These are phyloP conservation scores for Nasonovia ribisnigri DNA, from an alignment of 2,888 invertebrate genomes.

Conservation along the genomic window DNA sequence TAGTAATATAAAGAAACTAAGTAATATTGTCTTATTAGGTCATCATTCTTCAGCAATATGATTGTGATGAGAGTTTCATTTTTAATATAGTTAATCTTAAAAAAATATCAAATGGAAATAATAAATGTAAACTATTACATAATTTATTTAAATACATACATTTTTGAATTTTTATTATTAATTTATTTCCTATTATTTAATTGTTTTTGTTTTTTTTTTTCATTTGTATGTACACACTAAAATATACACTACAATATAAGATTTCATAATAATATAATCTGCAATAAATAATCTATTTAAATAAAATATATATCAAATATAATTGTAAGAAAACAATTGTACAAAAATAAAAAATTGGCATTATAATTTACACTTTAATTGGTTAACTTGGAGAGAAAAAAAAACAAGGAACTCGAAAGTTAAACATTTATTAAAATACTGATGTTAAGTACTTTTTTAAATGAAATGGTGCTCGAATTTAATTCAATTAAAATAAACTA, in stretches of 20 bases:
- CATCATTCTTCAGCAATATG: no score
- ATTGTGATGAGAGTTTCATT: not conserved
- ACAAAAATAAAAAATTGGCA: slow-evolving; percentile 11
- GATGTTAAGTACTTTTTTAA: not conserved
- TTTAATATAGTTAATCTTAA: not conserved
- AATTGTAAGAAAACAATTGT: not conserved
- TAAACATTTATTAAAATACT: not conserved
- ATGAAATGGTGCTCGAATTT: not conserved
- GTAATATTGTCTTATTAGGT: not conserved
- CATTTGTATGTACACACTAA: not conserved
- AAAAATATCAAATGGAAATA: not conserved
- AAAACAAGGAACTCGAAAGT: not conserved
- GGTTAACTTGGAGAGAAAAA: not conserved
- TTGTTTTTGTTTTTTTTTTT: not conserved
- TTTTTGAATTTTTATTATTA: not conserved
- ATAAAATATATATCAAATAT: not conserved
- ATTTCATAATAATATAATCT: not conserved
- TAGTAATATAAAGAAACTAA: not conserved
- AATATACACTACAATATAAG: not conserved
- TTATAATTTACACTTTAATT: not conserved
- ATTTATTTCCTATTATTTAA: not conserved
- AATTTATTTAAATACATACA: not conserved
- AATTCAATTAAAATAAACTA: not conserved
- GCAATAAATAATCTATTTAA: not conserved
- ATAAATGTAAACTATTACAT: not conserved